Conservation (phyloP, 2,113 vertebrate genomes). For the Heptranchias perlo region DNA sequence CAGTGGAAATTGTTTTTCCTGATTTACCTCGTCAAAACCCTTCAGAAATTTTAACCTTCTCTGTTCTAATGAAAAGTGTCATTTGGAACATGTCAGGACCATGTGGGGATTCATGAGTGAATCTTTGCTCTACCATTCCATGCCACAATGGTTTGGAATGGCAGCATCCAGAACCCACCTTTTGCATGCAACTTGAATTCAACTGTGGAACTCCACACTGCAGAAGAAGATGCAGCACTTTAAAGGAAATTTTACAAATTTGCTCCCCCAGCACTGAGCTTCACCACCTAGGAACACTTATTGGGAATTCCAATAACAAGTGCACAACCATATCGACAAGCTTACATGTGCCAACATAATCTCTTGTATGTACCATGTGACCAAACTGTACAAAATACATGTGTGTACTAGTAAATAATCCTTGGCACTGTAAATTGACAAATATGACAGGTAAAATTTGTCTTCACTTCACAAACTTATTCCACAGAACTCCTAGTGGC, state of each 20-base stretch:
- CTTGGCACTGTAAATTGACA: neutral
- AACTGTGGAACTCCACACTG: neutral
- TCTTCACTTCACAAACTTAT: too few relatives aligned
- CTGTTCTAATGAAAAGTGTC: neutral
- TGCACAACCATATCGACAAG: neutral
- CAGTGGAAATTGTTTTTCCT: too few relatives aligned
- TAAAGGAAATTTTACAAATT: neutral
- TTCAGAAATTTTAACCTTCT: too few relatives aligned
- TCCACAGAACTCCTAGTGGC: neutral
- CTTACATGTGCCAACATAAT: neutral
- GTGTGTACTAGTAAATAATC: neutral
- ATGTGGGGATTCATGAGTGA: neutral
- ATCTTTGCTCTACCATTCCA: neutral
- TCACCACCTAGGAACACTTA: too few relatives aligned
- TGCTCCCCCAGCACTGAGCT: neutral
- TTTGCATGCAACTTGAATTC: neutral
- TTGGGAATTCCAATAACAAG: neutral
- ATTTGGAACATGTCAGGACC: neutral
- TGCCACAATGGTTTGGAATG: neutral
- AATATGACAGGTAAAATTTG: neutral
- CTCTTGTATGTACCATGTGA: neutral
- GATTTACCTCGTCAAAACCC: too few relatives aligned
- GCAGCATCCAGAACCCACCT: neutral
- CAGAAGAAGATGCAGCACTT: neutral
- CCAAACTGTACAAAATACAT: neutral